Evolutionary conservation across 1,140 invertebrate genomes (phyloP).

Genomic region (Drosophila athabasca): DNA sequence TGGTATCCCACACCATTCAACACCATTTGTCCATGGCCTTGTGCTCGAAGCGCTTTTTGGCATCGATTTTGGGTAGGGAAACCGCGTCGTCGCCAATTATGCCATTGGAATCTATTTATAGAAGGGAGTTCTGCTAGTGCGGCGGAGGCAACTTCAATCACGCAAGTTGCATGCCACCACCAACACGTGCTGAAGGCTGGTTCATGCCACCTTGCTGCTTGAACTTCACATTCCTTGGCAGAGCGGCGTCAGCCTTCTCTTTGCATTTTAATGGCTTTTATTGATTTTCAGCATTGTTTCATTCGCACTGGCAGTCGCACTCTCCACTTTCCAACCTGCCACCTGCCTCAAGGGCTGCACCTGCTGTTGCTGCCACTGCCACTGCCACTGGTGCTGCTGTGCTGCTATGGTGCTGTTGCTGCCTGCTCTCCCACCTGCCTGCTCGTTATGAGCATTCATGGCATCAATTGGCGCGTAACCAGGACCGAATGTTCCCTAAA

Average conservation of each 20-base stretch:
- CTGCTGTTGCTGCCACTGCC: neutral
- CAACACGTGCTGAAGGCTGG: neutral
- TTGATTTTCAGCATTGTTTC: slow-evolving; percentile 70
- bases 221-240: slow-evolving; percentile 71
- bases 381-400: slow-evolving; percentile 3
- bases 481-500: slow-evolving; percentile 25
- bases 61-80: slow-evolving; percentile 68
- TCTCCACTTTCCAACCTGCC: slow-evolving; percentile 12
- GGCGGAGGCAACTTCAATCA: slow-evolving; percentile 48
- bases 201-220: slow-evolving; percentile 61
- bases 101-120: slow-evolving; percentile 69
- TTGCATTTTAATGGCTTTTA: slow-evolving; percentile 79
- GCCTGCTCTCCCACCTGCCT: neutral
- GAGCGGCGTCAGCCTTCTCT: slow-evolving; percentile 38
- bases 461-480: slow-evolving; percentile 68
- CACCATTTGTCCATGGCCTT: slow-evolving; percentile 64
- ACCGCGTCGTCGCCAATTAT: slow-evolving; percentile 62
- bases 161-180: slow-evolving; percentile 52
- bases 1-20: slow-evolving; percentile 17
- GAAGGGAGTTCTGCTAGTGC: slow-evolving; percentile 15
- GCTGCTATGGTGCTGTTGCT: neutral
- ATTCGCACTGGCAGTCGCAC: slow-evolving; percentile 27
- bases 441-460: slow-evolving; percentile 71
- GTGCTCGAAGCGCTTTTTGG: slow-evolving; percentile 52
- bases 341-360: slow-evolving; percentile 7